Conservation (phyloP, 2,113 vertebrate genomes). For the Brienomyrus brachyistius region DNA sequence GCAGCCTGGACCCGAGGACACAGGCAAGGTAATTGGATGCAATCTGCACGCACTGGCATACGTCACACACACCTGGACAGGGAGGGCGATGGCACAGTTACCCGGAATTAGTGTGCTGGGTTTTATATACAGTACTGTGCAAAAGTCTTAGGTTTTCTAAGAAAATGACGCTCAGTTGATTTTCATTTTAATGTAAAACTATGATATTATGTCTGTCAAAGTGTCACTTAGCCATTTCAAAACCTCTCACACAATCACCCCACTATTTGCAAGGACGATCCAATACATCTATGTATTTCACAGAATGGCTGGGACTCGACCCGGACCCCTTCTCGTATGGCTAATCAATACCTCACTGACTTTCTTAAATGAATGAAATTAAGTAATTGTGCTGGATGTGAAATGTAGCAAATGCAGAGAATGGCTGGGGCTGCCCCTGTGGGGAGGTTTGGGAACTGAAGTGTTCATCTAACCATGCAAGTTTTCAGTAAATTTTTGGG, state of each 20-base stretch:
- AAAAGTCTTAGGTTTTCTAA: not conserved
- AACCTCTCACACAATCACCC: not conserved
- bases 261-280: not conserved
- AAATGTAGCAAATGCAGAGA: not conserved
- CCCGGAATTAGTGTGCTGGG: not conserved
- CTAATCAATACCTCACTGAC: too few relatives aligned
- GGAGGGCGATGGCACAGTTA: not conserved
- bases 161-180: not conserved
- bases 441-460: not conserved
- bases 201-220: not conserved
- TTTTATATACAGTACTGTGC: not conserved
- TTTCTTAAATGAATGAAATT: not conserved
- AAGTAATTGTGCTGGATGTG: not conserved
- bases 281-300: not conserved
- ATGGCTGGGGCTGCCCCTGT: not conserved
- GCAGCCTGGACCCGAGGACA: constrained; percentile 86
- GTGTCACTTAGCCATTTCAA: not conserved
- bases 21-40: constrained; percentile 69
- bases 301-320: too few relatives aligned
- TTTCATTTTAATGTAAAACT: not conserved
- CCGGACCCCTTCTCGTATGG: too few relatives aligned
- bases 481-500: not conserved
- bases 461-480: not conserved
- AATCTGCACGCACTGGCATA: not conserved
- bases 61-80: not conserved